Evolutionary conservation across 2,113 vertebrate genomes (phyloP).

Genomic region (Alexandromys fortis): DNA sequence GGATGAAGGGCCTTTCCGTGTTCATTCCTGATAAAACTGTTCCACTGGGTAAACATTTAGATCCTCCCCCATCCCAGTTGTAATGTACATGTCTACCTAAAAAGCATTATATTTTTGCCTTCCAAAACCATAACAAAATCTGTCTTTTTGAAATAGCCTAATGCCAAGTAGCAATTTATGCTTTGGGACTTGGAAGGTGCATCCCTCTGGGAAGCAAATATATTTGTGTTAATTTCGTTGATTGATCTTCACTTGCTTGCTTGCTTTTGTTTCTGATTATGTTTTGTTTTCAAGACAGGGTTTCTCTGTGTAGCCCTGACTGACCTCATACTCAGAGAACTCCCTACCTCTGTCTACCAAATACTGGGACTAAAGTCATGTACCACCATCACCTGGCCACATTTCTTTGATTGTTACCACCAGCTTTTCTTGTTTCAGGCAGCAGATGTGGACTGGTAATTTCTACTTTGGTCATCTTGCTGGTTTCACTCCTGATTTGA

Average conservation of each 20-base stretch:
- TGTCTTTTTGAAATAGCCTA: conserved; percentile 69
- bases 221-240: neutral
- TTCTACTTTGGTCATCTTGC: neutral
- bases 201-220: conserved; percentile 29
- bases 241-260: neutral
- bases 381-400: neutral
- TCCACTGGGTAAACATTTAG: conserved; percentile 68
- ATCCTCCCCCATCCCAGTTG: conserved; percentile 74
- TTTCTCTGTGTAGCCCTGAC: neutral
- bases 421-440: neutral
- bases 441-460: neutral
- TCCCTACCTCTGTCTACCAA: neutral
- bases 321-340: neutral
- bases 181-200: conserved; percentile 42
- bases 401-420: neutral
- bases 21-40: conserved; percentile 73
- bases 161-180: conserved; percentile 70
- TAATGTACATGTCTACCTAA: conserved; percentile 66
- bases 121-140: conserved; percentile 62
- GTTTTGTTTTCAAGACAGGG: neutral
- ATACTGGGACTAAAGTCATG: neutral
- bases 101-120: conserved; percentile 77
- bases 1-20: conserved; percentile 84
- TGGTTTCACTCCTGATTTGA: neutral
- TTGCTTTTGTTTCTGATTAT: neutral